These are phyloP conservation scores for Cheilosia grossa DNA, from an alignment of 2,888 invertebrate species.

Conservation along the genomic window DNA sequence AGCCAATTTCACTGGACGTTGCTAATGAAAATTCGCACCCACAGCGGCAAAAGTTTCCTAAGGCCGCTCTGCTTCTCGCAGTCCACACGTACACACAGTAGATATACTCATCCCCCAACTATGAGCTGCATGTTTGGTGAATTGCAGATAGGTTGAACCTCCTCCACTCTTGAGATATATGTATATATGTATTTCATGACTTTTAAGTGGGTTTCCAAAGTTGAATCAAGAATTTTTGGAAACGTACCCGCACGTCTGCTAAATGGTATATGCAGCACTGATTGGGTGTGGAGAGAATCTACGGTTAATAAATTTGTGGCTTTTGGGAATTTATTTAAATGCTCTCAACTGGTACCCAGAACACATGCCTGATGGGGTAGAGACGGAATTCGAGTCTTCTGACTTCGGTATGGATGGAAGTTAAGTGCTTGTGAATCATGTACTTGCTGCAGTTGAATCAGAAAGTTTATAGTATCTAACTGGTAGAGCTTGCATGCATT, in stretches of 20 bases:
- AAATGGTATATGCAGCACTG: conserved; percentile 1
- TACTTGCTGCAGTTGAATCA: conserved; percentile 10
- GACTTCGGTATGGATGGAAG: not conserved
- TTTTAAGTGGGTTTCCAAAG: conserved; percentile 20
- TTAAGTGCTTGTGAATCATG: conserved; percentile 8
- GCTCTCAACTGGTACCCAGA: conserved; percentile 27
- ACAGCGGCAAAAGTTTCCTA: conserved; percentile 6
- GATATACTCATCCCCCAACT: not conserved
- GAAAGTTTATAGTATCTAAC: not conserved
- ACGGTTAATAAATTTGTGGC: conserved; percentile 61
- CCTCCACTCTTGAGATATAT: not conserved
- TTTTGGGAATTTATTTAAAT: conserved; percentile 63
- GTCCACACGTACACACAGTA: not conserved
- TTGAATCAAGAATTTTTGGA: conserved; percentile 12
- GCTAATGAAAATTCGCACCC: conserved; percentile 36
- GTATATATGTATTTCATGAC: conserved; percentile 21
- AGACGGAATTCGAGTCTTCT: not conserved
- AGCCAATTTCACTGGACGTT: conserved; percentile 32
- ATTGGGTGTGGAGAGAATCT: conserved; percentile 19
- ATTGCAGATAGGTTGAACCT: conserved; percentile 30
- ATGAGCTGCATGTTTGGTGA: conserved; percentile 29
- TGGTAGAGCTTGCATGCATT: no score
- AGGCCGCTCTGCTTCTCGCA: not conserved
- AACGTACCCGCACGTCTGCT: not conserved
- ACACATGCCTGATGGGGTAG: no score